These are phyloP conservation scores for Taenioides sp. DNA, from an alignment of 2,797 vertebrate species.

Conservation along the genomic window DNA sequence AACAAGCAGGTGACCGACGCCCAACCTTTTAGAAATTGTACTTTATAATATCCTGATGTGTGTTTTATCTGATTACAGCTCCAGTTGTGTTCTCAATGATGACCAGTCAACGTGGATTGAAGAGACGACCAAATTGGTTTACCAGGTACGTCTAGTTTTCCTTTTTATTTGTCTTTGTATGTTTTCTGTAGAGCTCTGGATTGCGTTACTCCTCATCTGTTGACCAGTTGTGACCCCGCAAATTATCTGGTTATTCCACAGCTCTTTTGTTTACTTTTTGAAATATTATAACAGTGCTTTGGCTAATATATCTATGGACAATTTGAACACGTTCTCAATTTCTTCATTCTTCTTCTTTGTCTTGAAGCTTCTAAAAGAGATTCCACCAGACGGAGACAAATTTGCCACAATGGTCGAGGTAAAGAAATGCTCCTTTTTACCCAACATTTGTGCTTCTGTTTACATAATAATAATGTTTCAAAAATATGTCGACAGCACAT, in stretches of 20 bases:
- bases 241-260: too few relatives aligned
- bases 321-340: too few relatives aligned
- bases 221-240: too few relatives aligned
- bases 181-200: too few relatives aligned
- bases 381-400: slow-evolving; percentile 91
- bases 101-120: slow-evolving; percentile 96
- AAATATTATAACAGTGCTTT: too few relatives aligned
- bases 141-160: slow-evolving; percentile 84
- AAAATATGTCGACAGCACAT: slow-evolving; percentile 83
- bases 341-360: background rate
- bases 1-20: too few relatives aligned
- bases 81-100: slow-evolving; percentile 90
- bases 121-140: slow-evolving; percentile 94
- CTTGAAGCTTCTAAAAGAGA: slow-evolving; percentile 90
- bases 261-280: too few relatives aligned
- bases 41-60: too few relatives aligned
- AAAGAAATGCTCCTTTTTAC: slow-evolving; percentile 41
- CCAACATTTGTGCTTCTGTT: background rate
- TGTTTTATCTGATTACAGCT: slow-evolving; percentile 71
- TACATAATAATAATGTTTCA: background rate
- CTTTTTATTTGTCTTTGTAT: background rate
- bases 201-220: too few relatives aligned
- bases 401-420: slow-evolving; percentile 97
- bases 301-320: too few relatives aligned
- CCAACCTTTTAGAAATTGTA: too few relatives aligned